Percentiles rank a stretch among this genome's conserved stretches.
phyloP scores from a whole-genome alignment of 2,113 vertebrate genomes.

The Canis aureus region DNA sequence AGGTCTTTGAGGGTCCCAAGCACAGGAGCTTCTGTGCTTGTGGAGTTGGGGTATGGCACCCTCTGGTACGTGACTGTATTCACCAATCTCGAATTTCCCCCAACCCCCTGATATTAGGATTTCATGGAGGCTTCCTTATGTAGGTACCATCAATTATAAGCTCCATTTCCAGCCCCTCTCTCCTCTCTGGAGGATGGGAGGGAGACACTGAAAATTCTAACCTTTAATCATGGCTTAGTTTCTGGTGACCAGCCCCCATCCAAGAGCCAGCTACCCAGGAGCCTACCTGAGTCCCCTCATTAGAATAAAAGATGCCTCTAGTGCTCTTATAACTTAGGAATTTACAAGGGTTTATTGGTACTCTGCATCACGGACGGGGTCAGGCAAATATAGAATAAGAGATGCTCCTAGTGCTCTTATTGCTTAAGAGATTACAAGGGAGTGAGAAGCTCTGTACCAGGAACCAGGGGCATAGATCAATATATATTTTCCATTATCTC shows the following conservation, averaged over 20 bases:
- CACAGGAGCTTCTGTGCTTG: background rate
- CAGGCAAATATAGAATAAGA: background rate
- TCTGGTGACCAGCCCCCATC: background rate
- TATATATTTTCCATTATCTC: background rate
- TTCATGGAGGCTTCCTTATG: background rate
- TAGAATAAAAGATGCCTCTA: background rate
- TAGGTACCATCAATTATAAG: background rate
- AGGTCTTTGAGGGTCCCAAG: background rate
- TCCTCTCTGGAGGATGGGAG: background rate
- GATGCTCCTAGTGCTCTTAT: background rate
- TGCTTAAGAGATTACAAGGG: background rate
- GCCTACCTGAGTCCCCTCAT: background rate
- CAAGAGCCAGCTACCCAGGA: background rate
- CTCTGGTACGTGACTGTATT: background rate
- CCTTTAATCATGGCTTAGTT: background rate
- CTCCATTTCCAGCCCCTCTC: background rate
- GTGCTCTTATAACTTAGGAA: background rate
- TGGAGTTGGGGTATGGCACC: background rate
- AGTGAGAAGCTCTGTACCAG: background rate
- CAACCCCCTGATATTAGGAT: background rate
- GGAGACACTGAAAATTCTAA: background rate
- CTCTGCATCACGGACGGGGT: background rate
- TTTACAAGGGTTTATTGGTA: background rate
- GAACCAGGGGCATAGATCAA: background rate
- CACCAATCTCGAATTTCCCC: background rate